These are phyloP conservation scores for Dendrolimus kikuchii DNA, from an alignment of 1,140 invertebrate genomes.

Conservation along the genomic window DNA sequence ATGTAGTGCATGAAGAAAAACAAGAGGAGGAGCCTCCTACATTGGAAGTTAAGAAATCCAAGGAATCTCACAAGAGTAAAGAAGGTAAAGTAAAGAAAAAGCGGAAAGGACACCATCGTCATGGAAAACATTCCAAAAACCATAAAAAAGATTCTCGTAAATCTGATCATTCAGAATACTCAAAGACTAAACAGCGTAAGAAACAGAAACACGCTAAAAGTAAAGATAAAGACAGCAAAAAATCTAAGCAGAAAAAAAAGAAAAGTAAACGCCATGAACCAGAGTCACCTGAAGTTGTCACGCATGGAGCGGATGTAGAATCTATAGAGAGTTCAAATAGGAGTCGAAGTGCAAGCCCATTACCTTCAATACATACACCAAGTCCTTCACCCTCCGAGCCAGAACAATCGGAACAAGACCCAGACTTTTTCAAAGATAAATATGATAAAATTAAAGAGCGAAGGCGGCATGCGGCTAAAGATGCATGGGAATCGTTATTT, in stretches of 20 bases:
- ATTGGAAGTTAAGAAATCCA: constrained; percentile 33
- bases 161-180: constrained; percentile 32
- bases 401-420: constrained; percentile 35
- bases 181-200: constrained; percentile 48
- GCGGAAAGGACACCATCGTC: constrained; percentile 66
- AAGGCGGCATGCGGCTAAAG: constrained; percentile 70
- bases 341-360: constrained; percentile 59
- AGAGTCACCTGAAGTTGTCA: constrained; percentile 28
- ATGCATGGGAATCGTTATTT: constrained; percentile 53
- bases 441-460: constrained; percentile 79
- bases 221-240: constrained; percentile 56
- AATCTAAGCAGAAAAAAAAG: constrained; percentile 62
- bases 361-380: constrained; percentile 57
- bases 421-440: constrained; percentile 71
- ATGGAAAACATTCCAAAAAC: constrained; percentile 71
- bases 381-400: constrained; percentile 43
- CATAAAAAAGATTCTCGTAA: constrained; percentile 49
- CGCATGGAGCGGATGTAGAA: constrained; percentile 37
- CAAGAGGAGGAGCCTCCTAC: constrained; percentile 26
- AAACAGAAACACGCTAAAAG: constrained; percentile 48
- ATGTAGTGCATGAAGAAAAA: constrained; percentile 45
- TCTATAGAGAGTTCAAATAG: constrained; percentile 60
- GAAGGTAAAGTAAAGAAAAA: constrained; percentile 62
- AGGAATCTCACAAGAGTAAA: constrained; percentile 67
- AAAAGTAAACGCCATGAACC: constrained; percentile 51